Evolutionary conservation across 2,888 invertebrate genomes (phyloP).

Genomic region (Nephrocerus scutellatus): DNA sequence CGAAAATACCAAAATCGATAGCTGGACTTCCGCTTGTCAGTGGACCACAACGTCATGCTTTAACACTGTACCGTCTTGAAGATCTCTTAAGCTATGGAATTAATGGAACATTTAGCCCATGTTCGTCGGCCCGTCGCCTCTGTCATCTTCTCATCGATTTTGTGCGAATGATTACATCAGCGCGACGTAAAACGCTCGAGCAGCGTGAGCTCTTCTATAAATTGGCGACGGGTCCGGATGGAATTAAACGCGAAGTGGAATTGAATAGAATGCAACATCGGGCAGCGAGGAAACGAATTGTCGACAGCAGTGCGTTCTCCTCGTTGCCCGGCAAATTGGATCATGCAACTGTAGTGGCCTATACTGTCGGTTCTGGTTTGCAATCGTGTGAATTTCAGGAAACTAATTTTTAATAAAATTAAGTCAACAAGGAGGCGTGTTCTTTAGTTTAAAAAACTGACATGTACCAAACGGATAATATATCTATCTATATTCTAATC

Average conservation of each 20-base stretch:
- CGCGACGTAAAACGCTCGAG: slow-evolving; percentile 74
- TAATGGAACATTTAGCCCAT: slow-evolving; percentile 56
- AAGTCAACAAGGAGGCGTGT: too few relatives aligned
- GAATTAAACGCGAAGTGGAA: slow-evolving; percentile 51
- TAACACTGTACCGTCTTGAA: slow-evolving; percentile 67
- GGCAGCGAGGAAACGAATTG: slow-evolving; percentile 59
- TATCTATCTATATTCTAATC: too few relatives aligned
- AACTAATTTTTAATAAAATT: slow-evolving; percentile 39
- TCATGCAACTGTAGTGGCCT: slow-evolving; percentile 79
- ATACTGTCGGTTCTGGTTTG: slow-evolving; percentile 57
- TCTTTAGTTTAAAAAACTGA: too few relatives aligned
- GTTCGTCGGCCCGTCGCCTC: slow-evolving; percentile 56
- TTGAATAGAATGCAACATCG: slow-evolving; percentile 59
- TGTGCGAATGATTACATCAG: slow-evolving; percentile 70
- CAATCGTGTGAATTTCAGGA: slow-evolving; percentile 45
- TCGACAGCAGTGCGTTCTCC: slow-evolving; percentile 63
- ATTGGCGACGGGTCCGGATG: slow-evolving; percentile 51
- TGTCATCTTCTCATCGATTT: slow-evolving; percentile 72
- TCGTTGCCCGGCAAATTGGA: slow-evolving; percentile 79
- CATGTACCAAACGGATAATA: too few relatives aligned
- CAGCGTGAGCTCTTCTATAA: slow-evolving; percentile 70
- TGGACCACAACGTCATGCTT: slow-evolving; percentile 66
- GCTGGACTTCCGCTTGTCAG: slow-evolving; percentile 61
- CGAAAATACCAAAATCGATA: slow-evolving; percentile 49
- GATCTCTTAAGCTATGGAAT: slow-evolving; percentile 65